A percentile compares a stretch with the other conserved stretches of the same genome.
phyloP scores from a whole-genome alignment of 1,140 invertebrate species.

The Leptopilina clavipes region DNA sequence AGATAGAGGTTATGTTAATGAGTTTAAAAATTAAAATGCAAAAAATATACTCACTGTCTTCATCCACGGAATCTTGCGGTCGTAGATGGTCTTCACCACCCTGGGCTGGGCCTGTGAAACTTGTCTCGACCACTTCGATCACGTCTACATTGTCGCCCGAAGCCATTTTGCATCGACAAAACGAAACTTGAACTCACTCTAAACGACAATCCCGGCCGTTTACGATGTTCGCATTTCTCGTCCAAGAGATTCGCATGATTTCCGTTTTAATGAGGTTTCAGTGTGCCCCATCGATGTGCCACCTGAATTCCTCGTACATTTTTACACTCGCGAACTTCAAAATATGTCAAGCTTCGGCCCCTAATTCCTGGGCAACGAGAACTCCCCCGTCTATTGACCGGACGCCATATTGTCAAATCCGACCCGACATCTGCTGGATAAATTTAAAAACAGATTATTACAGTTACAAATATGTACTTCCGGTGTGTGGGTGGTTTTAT shows the following conservation, averaged over 20 bases:
- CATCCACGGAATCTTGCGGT: conserved; percentile 68
- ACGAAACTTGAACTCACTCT: conserved; percentile 46
- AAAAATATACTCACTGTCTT: conserved; percentile 68
- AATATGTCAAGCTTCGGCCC: conserved; percentile 40
- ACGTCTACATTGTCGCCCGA: conserved; percentile 81
- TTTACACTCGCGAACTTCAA: conserved; percentile 36
- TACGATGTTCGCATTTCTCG: conserved; percentile 44
- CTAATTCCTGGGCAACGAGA: conserved; percentile 41
- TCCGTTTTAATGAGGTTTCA: conserved; percentile 38
- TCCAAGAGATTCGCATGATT: conserved; percentile 30
- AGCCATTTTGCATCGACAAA: conserved; percentile 78
- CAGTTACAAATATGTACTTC: neutral
- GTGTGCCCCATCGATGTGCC: conserved; percentile 33
- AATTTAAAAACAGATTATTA: neutral
- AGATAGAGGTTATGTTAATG: conserved; percentile 24
- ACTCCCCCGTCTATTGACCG: conserved; percentile 62
- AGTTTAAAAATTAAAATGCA: neutral
- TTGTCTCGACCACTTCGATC: conserved; percentile 78
- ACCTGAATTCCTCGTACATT: conserved; percentile 44
- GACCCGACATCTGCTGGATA: neutral
- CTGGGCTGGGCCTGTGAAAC: conserved; percentile 58
- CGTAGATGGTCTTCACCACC: conserved; percentile 61
- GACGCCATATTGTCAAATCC: conserved; percentile 56
- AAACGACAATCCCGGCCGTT: conserved; percentile 50
- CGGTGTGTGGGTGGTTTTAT: neutral